Evolutionary conservation across 2,888 invertebrate genomes (phyloP).

Genomic region (Andrena bicolor): DNA sequence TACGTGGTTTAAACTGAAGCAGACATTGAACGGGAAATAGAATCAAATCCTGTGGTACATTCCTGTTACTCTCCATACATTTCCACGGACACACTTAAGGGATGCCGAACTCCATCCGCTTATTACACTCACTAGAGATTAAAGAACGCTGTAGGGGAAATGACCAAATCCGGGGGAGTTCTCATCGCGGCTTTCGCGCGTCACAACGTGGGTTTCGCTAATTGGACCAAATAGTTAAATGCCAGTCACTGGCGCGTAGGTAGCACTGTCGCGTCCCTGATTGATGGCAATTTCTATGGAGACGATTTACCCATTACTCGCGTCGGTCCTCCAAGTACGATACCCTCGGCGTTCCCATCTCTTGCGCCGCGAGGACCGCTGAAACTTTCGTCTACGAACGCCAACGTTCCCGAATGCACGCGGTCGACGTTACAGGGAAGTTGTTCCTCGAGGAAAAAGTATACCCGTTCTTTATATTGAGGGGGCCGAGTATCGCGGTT

Average conservation of each 20-base stretch:
- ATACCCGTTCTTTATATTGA: no score
- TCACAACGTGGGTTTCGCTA: conserved; percentile 9
- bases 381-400: background rate
- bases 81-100: no score
- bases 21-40: conserved; percentile 27
- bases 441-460: background rate
- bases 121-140: conserved; percentile 71
- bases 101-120: conserved; percentile 4
- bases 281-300: conserved; percentile 20
- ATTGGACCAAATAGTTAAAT: background rate
- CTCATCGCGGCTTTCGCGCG: conserved; percentile 56
- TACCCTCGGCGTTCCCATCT: conserved; percentile 3
- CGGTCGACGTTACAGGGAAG: background rate
- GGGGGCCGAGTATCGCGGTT: no score
- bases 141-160: conserved; percentile 64
- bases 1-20: conserved; percentile 80
- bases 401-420: background rate
- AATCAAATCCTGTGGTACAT: background rate
- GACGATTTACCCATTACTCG: conserved; percentile 34
- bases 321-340: background rate
- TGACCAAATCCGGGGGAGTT: conserved; percentile 61
- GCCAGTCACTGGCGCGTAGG: conserved; percentile 12
- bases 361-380: background rate
- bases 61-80: no score
- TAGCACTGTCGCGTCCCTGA: conserved; percentile 17